Base-by-base conservation (phyloP, 2,797 vertebrate species). In the Chloroceryle inda region DNA sequence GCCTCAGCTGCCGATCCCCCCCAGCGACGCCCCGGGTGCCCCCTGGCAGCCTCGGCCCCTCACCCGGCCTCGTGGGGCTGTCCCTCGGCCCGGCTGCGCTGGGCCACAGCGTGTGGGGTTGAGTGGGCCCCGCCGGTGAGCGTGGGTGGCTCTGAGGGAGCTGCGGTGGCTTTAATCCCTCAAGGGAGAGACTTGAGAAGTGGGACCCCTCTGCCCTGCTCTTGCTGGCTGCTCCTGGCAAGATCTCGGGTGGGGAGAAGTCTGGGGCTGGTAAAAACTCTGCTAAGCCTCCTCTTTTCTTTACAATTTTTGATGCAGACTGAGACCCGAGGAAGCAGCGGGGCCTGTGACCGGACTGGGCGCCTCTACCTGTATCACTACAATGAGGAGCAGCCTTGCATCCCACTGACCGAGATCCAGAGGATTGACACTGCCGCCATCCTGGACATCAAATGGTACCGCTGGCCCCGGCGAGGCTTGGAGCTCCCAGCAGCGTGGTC, bases 401-500 rank as follows among this genome's bases (percentile, higher is more conserved):
- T 98, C 40, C 98, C 98, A 0, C 98, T 99, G 64, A 98, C 95
- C 0, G 99, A 99, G 89, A 92, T 99, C 33, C 99, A 99, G 79
- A 98, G 98, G 64, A 97, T 98, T 10, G 98, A 99, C 85, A 99
- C 98, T 0, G 90, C 98, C 0, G 99, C 99, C 33, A 97, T 99
- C 95, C 97, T 99, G 88, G 99, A 99, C 97, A 95, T 99, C 92
- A 99, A 99, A 97, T 99, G 99, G 99, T 99, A 96, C 95, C 2
- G 84, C 50, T 6, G 19, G 20, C 35, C 40, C 40, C 1, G 3
- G 29, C 6, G 4, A 0, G 64, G 45, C 17, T 7, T 5, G 49
- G 52, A 9, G 72, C 37, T 38, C 63, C 0, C 31, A 2, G 49
- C 38, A 8, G 66, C 2, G 0, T 2, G 35, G 9, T 5, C 53